These are phyloP conservation scores for Aphelinus atriplicis DNA, from an alignment of 1,140 invertebrate genomes.

Conservation along the genomic window DNA sequence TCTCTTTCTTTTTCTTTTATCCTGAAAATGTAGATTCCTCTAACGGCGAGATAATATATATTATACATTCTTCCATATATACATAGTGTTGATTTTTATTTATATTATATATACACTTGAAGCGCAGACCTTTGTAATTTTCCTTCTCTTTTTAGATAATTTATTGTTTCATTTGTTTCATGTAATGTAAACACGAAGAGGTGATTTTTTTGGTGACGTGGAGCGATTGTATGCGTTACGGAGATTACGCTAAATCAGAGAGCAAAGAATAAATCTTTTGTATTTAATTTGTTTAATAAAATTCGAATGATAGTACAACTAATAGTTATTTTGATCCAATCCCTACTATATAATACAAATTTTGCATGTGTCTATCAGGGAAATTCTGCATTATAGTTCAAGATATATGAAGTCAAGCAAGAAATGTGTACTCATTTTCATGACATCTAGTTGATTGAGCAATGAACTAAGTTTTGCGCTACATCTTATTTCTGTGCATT, in stretches of 20 bases:
- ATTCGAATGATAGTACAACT: conserved; percentile 62
- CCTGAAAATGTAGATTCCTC: conserved; percentile 21
- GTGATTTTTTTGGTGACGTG: conserved; percentile 34
- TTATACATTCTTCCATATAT: conserved; percentile 36
- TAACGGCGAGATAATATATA: conserved; percentile 33
- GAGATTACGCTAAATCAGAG: conserved; percentile 30
- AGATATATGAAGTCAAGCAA: no score
- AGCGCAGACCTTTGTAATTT: conserved; percentile 37
- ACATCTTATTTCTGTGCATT: no score
- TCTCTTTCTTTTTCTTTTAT: conserved; percentile 23
- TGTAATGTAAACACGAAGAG: conserved; percentile 2
- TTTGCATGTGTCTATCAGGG: no score
- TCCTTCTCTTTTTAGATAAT: conserved; percentile 50
- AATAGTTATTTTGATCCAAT: conserved; percentile 38
- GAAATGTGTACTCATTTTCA: no score
- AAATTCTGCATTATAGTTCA: no score
- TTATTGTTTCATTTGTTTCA: conserved; percentile 38
- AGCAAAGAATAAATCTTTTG: conserved; percentile 56
- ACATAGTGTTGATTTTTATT: conserved; percentile 36
- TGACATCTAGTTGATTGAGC: no score
- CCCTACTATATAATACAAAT: no score
- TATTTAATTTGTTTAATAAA: conserved; percentile 64
- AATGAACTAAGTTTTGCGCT: no score
- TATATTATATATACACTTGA: conserved; percentile 30
- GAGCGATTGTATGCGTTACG: conserved; percentile 26